Percentiles rank a stretch among this genome's conserved stretches.
phyloP scores from a whole-genome alignment of 2,888 invertebrate genomes.

The Trisateles emortualis region DNA sequence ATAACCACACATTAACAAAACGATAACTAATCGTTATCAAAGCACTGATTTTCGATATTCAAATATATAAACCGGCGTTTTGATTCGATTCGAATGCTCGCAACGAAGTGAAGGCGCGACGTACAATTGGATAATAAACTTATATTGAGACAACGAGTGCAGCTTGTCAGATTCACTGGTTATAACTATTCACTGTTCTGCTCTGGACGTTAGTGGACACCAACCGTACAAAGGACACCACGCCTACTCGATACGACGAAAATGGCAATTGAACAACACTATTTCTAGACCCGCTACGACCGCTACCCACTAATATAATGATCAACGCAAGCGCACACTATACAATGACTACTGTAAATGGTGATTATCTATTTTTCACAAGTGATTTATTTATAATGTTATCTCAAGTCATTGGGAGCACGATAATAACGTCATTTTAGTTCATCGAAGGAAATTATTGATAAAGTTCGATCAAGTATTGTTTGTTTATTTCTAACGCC shows the following conservation, averaged over 20 bases:
- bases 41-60: conserved; percentile 37
- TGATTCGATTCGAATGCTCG: conserved; percentile 58
- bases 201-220: conserved; percentile 56
- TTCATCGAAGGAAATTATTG: conserved; percentile 14
- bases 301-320: conserved; percentile 13
- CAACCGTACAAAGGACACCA: conserved; percentile 36
- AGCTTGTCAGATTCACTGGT: conserved; percentile 73
- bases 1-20: conserved; percentile 19
- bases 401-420: conserved; percentile 32
- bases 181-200: no score
- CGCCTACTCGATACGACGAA: conserved; percentile 43
- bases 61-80: conserved; percentile 12
- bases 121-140: conserved; percentile 73
- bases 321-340: conserved; percentile 17
- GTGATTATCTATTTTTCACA: conserved; percentile 31
- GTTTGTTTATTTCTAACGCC: not conserved
- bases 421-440: conserved; percentile 15
- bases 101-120: conserved; percentile 43
- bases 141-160: conserved; percentile 64
- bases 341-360: conserved; percentile 29
- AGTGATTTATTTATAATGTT: conserved; percentile 44
- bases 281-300: conserved; percentile 29
- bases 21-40: conserved; percentile 26
- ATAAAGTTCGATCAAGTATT: conserved; percentile 8
- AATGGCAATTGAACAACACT: conserved; percentile 44